Percentiles rank a stretch among this genome's conserved stretches.
phyloP scores from a whole-genome alignment of 37 sponge, comb jelly and placozoan genomes.

The Diacarnus erythraeanus region DNA sequence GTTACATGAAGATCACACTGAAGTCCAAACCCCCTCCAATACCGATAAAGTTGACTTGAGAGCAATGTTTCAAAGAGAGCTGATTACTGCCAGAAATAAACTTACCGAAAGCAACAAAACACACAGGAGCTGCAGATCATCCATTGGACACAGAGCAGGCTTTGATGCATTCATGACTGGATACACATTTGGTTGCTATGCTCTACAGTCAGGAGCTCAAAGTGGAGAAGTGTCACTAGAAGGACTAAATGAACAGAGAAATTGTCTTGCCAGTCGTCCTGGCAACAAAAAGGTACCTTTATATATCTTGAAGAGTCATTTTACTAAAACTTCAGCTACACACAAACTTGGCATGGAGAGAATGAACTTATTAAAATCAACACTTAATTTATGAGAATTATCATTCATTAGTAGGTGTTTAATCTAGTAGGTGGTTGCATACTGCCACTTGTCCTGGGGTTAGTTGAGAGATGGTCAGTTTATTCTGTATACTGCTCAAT shows the following conservation, averaged over 20 bases:
- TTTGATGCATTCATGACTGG: slow-evolving; percentile 94
- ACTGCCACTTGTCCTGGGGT: too few species aligned
- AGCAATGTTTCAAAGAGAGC: slow-evolving; percentile 20
- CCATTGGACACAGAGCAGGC: slow-evolving; percentile 79
- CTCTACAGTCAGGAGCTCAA: neutral
- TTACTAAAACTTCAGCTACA: slow-evolving; percentile 48
- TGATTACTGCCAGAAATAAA: slow-evolving; percentile 12
- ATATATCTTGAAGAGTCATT: slow-evolving; percentile 59
- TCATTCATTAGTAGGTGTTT: too few species aligned
- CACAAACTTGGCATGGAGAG: slow-evolving; percentile 19
- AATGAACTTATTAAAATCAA: too few species aligned
- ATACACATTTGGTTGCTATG: slow-evolving; percentile 44
- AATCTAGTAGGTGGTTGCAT: too few species aligned
- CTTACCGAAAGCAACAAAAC: neutral
- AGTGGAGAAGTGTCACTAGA: neutral
- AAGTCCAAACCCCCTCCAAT: neutral
- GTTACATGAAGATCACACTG: neutral
- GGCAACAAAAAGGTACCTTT: slow-evolving; percentile 53
- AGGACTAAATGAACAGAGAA: slow-evolving; percentile 30
- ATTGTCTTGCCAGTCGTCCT: slow-evolving; percentile 42
- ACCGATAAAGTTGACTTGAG: neutral
- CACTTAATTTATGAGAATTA: too few species aligned
- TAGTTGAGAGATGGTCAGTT: too few species aligned
- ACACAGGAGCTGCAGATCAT: slow-evolving; percentile 6
- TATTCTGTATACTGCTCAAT: too few species aligned